Evolutionary conservation across 2,797 vertebrate genomes (phyloP).

Genomic region (Amblyraja radiata): DNA sequence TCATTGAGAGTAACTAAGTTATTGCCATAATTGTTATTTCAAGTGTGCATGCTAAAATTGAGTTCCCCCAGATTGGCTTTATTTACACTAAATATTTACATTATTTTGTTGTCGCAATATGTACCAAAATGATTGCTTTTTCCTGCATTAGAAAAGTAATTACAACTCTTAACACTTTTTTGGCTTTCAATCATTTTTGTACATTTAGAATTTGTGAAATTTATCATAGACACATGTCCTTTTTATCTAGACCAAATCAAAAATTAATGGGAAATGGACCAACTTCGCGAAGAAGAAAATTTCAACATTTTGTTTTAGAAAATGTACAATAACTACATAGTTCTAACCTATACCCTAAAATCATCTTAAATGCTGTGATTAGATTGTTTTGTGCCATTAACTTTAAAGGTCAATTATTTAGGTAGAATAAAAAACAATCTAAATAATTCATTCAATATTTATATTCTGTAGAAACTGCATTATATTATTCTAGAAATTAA

Average conservation of each 20-base stretch:
- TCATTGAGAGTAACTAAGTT: background rate
- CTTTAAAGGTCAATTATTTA: background rate
- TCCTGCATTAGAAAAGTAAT: no score
- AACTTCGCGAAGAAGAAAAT: background rate
- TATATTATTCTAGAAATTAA: background rate
- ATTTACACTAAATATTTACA: background rate
- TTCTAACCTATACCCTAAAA: background rate
- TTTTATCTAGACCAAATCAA: background rate
- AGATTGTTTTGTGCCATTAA: background rate
- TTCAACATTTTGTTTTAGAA: background rate
- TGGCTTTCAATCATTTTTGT: no score
- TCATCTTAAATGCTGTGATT: background rate
- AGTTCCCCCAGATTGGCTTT: background rate
- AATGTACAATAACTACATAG: background rate
- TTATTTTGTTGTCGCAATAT: no score
- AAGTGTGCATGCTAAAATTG: background rate
- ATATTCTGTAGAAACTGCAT: background rate
- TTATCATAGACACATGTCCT: no score
- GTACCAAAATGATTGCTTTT: no score
- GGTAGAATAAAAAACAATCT: background rate
- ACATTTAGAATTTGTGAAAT: no score
- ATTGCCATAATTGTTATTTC: background rate
- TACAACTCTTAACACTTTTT: no score
- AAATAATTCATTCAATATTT: background rate
- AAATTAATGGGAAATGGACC: background rate